Evolutionary conservation across 2,797 vertebrate species (phyloP), one percentile per base, ranked within the genome.

Genomic region (Sebastes steindachneri): DNA sequence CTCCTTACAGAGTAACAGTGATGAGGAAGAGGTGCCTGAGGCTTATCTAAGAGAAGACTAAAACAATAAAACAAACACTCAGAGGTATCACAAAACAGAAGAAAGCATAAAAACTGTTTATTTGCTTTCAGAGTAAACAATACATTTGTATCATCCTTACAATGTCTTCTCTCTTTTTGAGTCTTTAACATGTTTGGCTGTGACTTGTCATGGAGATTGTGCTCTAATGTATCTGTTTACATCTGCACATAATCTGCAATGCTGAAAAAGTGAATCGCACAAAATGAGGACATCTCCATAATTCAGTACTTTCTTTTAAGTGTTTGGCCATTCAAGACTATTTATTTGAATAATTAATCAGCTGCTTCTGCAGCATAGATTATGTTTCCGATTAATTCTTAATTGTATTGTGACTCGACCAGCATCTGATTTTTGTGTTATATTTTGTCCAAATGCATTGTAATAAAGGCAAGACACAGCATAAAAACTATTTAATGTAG

Each of bases 21-120:
- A 95, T 1, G 91, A 94, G 51, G 92, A 94, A 51, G 96, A 97
- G 33, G 87, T 98, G 67, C 95, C 95, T 3, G 96, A 97, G 28
- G 96, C 96, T 21, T 99, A 99, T 89, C 94, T 99, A 48, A 95
- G 98, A 48, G 98, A 99, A 88, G 98, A 99, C 79, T 99, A 86
- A 98, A 25, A 68, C 19, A 51, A 75, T 99, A 86, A 98, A 25
- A 68, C 15, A 51, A 75, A 55, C 53, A 5, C 10, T 8, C 31
- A 35, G 28, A 26, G 9, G 3, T 53, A 21, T 58, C 63, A 31
- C 14, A 29, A 63, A 37, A 35, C 4, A 35, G 3, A 55, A 19
- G 3, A 17, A 19, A 33, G 17, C 14, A 37, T 6, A 33, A 59
- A 67, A 62, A 68, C 7, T 1, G 1, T 29, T 37, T 12, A 21